Percentiles rank a stretch among this genome's conserved stretches.
Conservation (phyloP, 1,140 invertebrate species). For the Acromyrmex heyeri region DNA sequence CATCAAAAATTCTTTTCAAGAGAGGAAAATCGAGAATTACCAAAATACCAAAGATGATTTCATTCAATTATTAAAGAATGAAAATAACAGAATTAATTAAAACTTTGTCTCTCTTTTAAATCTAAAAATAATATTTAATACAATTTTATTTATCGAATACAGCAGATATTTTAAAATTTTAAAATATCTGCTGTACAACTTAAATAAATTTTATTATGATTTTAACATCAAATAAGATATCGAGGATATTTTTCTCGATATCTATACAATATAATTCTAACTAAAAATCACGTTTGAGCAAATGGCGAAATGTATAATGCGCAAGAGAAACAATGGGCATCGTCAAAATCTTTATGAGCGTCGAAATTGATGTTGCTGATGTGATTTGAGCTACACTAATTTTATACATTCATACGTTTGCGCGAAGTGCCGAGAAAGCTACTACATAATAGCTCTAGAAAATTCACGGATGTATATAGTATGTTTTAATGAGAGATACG, state of each 20-base stretch:
- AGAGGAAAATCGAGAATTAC: not conserved
- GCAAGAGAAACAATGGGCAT: slow-evolving; percentile 20
- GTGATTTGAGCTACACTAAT: slow-evolving; percentile 15
- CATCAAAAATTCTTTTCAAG: slow-evolving; percentile 42
- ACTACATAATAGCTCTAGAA: slow-evolving; percentile 17
- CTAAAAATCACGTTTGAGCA: not conserved
- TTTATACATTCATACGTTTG: slow-evolving; percentile 39
- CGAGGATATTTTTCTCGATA: slow-evolving; percentile 6
- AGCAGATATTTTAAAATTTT: not conserved
- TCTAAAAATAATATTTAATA: not conserved
- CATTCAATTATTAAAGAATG: not conserved
- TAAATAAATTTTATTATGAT: not conserved
- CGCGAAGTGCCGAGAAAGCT: slow-evolving; percentile 9
- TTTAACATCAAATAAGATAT: not conserved
- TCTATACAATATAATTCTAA: not conserved
- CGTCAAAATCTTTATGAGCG: slow-evolving; percentile 22
- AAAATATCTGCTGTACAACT: not conserved
- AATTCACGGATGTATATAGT: slow-evolving; percentile 3
- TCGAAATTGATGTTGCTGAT: slow-evolving; percentile 11
- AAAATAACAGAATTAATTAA: not conserved
- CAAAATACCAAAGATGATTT: not conserved
- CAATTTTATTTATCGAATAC: not conserved
- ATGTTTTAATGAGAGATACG: not conserved
- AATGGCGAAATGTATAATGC: slow-evolving; percentile 31
- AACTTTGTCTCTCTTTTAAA: not conserved